Conservation (phyloP, 2,113 vertebrate species). For the Nesogale talazaci region DNA sequence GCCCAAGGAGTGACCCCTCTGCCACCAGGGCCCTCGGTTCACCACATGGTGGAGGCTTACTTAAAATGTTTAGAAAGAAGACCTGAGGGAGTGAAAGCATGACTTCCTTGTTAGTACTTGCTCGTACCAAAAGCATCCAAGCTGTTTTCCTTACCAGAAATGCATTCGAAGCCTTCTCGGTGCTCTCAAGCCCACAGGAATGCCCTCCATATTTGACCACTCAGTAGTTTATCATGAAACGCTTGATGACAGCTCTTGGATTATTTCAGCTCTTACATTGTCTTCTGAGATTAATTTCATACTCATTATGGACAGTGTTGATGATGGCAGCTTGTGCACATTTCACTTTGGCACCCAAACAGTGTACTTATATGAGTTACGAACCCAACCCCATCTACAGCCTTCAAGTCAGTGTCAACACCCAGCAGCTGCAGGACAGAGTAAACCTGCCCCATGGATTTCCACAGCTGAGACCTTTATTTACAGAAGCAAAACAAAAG, state of each 20-base stretch:
- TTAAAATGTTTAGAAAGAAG: conserved; percentile 42
- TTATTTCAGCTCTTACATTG: not conserved
- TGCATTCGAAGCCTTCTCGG: not conserved
- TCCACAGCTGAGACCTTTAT: not conserved
- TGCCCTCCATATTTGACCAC: not conserved
- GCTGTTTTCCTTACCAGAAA: conserved; percentile 43
- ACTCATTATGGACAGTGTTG: not conserved
- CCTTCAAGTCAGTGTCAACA: not conserved
- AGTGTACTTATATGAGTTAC: not conserved
- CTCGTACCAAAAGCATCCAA: conserved; percentile 33
- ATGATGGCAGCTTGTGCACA: not conserved
- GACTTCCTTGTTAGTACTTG: conserved; percentile 10
- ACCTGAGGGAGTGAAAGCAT: conserved; percentile 5
- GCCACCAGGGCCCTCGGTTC: not conserved
- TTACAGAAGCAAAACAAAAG: not conserved
- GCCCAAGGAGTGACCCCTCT: not conserved
- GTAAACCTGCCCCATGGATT: not conserved
- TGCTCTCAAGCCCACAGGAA: not conserved
- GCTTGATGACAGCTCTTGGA: conserved; percentile 29
- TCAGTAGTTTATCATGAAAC: conserved; percentile 38
- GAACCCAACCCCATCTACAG: not conserved
- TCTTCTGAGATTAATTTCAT: conserved; percentile 35
- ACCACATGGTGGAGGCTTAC: conserved; percentile 6
- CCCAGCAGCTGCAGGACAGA: not conserved
- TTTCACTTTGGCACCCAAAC: conserved; percentile 11